Evolutionary conservation across 2,113 vertebrate species (phyloP).

Genomic region (Ciconia stormi): DNA sequence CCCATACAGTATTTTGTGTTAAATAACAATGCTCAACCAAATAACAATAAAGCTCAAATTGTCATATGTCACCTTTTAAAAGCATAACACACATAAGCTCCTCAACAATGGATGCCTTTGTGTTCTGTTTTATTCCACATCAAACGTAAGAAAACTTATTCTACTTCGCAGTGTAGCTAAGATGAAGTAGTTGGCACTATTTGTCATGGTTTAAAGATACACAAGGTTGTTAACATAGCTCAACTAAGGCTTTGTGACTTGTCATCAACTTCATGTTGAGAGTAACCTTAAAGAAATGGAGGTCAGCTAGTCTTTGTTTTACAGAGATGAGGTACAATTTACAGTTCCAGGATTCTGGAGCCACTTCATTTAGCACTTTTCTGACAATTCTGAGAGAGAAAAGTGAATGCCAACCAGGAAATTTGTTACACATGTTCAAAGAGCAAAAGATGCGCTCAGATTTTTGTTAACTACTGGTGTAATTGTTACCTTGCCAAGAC

Average conservation of each 20-base stretch:
- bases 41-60: not conserved
- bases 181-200: not conserved
- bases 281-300: not conserved
- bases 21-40: not conserved
- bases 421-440: not conserved
- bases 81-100: not conserved
- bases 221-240: not conserved
- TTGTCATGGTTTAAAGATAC: not conserved
- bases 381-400: not conserved
- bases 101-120: not conserved
- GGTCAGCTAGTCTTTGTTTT: conserved; percentile 2
- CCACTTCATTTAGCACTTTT: not conserved
- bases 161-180: not conserved
- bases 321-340: not conserved
- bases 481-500: not conserved
- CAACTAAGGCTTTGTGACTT: not conserved
- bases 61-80: not conserved
- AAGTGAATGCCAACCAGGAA: not conserved
- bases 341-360: not conserved
- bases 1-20: not conserved
- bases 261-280: not conserved
- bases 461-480: not conserved
- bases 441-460: accelerated
- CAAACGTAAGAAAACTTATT: not conserved
- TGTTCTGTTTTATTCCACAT: not conserved